Conservation (phyloP, 2,113 vertebrate species). For the Marmota flaviventris region DNA sequence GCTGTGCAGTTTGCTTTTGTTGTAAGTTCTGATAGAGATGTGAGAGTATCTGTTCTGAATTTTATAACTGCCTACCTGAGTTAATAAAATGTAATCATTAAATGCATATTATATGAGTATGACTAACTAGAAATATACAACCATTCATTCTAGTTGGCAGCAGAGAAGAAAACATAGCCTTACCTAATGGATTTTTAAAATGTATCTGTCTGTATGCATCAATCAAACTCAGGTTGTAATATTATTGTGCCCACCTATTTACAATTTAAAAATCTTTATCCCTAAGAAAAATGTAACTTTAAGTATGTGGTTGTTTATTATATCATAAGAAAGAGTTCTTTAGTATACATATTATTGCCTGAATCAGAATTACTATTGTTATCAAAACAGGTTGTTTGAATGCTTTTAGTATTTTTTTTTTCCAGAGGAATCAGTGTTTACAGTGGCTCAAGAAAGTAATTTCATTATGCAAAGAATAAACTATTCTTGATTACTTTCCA, state of each 20-base stretch:
- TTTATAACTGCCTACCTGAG: neutral
- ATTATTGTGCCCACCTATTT: neutral
- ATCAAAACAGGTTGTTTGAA: neutral
- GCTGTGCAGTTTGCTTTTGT: neutral
- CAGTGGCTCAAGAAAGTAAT: neutral
- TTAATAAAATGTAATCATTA: neutral
- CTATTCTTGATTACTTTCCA: neutral
- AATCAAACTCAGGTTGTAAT: neutral
- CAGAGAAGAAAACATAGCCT: neutral
- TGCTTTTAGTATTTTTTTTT: neutral
- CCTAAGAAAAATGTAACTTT: constrained; percentile 2
- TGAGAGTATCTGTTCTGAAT: neutral
- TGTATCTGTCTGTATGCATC: neutral
- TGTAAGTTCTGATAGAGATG: neutral
- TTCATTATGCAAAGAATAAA: neutral
- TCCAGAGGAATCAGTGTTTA: neutral
- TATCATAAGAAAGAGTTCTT: neutral
- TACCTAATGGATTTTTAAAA: constrained; percentile 49
- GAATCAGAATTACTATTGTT: neutral
- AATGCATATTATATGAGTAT: neutral
- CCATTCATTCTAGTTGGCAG: constrained; percentile 14
- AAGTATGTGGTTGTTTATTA: neutral
- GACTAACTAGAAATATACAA: neutral
- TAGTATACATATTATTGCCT: neutral
- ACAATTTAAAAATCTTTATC: neutral